Percentiles rank a stretch among this genome's conserved stretches.
phyloP scores from a whole-genome alignment of 2,888 invertebrate species.

The Tiliacea citrago region DNA sequence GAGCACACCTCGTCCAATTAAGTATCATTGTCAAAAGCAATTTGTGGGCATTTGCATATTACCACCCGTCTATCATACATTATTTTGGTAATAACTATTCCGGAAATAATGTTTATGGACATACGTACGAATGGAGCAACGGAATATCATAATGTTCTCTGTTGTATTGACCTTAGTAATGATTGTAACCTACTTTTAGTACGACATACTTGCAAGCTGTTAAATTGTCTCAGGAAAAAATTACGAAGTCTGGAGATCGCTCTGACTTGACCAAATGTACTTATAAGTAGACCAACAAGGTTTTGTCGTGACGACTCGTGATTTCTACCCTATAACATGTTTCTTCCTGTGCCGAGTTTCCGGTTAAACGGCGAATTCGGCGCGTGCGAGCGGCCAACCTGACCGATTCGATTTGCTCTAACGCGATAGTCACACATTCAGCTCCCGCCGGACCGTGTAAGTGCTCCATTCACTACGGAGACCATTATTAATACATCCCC shows the following conservation, averaged over 20 bases:
- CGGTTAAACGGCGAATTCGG: constrained; percentile 84
- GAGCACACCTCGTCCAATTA: constrained; percentile 71
- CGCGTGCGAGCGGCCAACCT: constrained; percentile 82
- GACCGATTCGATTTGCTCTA: constrained; percentile 89
- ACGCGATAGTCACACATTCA: constrained; percentile 89
- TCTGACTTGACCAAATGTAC: constrained; percentile 5
- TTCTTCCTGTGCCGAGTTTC: constrained; percentile 76
- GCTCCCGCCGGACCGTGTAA: constrained; percentile 88
- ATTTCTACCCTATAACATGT: constrained; percentile 73
- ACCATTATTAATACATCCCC: constrained; percentile 89
- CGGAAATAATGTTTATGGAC: constrained; percentile 44
- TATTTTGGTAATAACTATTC: constrained; percentile 67
- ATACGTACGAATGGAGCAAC: constrained; percentile 2
- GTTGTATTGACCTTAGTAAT: constrained; percentile 33
- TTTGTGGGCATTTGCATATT: constrained; percentile 78
- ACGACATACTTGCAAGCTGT: constrained; percentile 5
- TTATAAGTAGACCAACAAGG: constrained; percentile 57
- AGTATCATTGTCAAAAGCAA: constrained; percentile 74
- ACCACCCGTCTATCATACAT: constrained; percentile 71
- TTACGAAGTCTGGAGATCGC: background rate
- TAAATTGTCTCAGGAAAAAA: background rate
- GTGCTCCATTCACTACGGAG: constrained; percentile 88
- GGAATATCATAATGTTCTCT: constrained; percentile 15
- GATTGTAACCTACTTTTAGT: constrained; percentile 1
- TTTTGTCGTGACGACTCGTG: constrained; percentile 67